Percentiles rank a stretch among this genome's conserved stretches.
Conservation (phyloP, 1,140 invertebrate species). For the Philaenus spumarius region DNA sequence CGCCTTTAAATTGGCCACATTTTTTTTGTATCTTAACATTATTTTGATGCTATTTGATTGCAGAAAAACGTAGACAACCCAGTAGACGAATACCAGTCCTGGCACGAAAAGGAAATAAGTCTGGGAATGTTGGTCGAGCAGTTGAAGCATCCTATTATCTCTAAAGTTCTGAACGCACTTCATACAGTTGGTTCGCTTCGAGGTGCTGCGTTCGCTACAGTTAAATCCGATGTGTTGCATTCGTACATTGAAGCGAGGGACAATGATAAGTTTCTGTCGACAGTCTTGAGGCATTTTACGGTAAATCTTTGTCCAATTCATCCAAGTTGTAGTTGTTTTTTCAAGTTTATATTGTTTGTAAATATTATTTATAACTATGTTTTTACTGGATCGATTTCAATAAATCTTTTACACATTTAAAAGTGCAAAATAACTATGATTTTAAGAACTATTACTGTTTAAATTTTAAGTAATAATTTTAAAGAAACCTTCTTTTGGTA, state of each 20-base stretch:
- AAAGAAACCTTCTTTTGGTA: no score
- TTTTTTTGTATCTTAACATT: not conserved
- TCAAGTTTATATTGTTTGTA: no score
- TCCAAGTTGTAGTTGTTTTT: slow-evolving; percentile 36
- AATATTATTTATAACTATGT: no score
- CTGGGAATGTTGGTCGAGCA: slow-evolving; percentile 73
- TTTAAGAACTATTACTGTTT: no score
- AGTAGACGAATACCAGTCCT: slow-evolving; percentile 73
- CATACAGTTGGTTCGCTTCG: slow-evolving; percentile 43
- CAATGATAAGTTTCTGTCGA: slow-evolving; percentile 76
- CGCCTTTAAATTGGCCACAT: no score
- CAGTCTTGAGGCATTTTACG: slow-evolving; percentile 71
- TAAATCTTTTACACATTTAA: no score
- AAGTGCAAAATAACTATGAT: no score
- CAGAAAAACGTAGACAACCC: no score
- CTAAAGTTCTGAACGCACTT: slow-evolving; percentile 52
- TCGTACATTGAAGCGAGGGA: slow-evolving; percentile 72
- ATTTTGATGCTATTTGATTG: not conserved
- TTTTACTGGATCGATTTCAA: no score
- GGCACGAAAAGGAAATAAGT: slow-evolving; percentile 68
- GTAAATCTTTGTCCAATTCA: no score
- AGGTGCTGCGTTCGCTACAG: slow-evolving; percentile 44
- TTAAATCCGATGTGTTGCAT: slow-evolving; percentile 53
- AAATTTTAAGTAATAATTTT: no score
- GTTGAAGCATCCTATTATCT: slow-evolving; percentile 60